phyloP scores from a whole-genome alignment of 2,888 invertebrate species.

The Argynnis bischoffii region DNA sequence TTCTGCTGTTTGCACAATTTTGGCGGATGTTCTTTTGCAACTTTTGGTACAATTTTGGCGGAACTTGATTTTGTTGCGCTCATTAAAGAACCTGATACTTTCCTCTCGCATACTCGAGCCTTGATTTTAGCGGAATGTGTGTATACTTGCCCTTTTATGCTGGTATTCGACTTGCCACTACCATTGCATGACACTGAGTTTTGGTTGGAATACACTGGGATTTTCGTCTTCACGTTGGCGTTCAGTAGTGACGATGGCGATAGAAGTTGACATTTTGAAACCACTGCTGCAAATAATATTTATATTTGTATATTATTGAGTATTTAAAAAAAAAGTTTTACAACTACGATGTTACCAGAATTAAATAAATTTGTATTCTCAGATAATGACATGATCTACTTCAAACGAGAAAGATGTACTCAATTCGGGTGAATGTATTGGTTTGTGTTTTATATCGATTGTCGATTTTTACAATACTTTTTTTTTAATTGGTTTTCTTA shows the following conservation, averaged over 20 bases:
- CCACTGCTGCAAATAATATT: conserved; percentile 48
- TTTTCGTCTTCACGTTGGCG: conserved; percentile 57
- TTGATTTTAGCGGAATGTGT: conserved; percentile 14
- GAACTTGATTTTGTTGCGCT: conserved; percentile 83
- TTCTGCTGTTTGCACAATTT: conserved; percentile 31
- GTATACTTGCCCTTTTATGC: conserved; percentile 11
- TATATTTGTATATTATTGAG: no score
- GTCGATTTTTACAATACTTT: background rate
- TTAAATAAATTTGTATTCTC: no score
- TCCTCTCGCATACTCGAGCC: conserved; percentile 46
- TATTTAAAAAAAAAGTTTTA: background rate
- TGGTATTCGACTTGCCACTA: conserved; percentile 10
- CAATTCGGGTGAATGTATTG: no score
- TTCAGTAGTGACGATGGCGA: conserved; percentile 37
- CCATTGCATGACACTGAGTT: conserved; percentile 24
- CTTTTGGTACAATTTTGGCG: conserved; percentile 77
- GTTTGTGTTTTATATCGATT: background rate
- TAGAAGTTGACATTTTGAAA: conserved; percentile 43
- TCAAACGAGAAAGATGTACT: no score
- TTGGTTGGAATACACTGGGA: conserved; percentile 60
- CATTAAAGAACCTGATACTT: conserved; percentile 66
- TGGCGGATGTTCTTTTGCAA: conserved; percentile 49
- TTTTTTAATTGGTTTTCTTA: no score
- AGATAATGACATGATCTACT: no score
- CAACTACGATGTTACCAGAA: background rate